phyloP scores from a whole-genome alignment of 2,113 vertebrate species.

The Anseranas semipalmata region DNA sequence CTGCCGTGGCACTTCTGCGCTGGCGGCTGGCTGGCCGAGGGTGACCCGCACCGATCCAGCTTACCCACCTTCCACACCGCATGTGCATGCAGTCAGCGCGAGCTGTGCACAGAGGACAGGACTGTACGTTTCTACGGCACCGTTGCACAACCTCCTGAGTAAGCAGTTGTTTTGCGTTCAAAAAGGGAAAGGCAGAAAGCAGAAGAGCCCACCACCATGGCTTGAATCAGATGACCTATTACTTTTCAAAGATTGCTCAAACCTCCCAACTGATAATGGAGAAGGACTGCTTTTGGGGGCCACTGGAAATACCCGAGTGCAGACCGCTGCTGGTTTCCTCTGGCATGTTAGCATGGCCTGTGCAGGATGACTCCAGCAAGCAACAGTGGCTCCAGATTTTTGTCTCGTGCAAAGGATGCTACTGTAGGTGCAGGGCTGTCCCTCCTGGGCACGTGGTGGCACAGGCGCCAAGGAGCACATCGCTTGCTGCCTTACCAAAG shows the following conservation, averaged over 20 bases:
- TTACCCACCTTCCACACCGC: rapidly evolving
- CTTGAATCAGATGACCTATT: background rate
- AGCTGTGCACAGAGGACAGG: rapidly evolving
- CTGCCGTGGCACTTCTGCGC: rapidly evolving
- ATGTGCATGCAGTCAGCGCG: rapidly evolving
- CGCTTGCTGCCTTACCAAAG: background rate
- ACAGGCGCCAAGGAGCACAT: background rate
- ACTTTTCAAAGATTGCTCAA: constrained; percentile 1
- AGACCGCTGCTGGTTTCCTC: background rate
- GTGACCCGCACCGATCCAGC: background rate
- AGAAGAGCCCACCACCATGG: background rate
- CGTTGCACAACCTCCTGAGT: constrained; percentile 32
- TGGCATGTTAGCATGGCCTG: background rate
- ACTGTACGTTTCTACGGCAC: rapidly evolving
- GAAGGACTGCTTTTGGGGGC: background rate
- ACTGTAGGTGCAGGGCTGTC: background rate
- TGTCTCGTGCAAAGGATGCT: background rate
- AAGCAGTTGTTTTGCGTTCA: background rate
- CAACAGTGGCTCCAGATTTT: background rate
- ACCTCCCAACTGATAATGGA: background rate
- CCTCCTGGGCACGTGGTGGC: background rate
- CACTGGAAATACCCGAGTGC: background rate
- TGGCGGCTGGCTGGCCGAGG: background rate
- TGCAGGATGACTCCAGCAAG: background rate
- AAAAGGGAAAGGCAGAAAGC: constrained; percentile 53